Base-by-base conservation (phyloP, 1,140 invertebrate genomes). In the Phymastichus coffea region DNA sequence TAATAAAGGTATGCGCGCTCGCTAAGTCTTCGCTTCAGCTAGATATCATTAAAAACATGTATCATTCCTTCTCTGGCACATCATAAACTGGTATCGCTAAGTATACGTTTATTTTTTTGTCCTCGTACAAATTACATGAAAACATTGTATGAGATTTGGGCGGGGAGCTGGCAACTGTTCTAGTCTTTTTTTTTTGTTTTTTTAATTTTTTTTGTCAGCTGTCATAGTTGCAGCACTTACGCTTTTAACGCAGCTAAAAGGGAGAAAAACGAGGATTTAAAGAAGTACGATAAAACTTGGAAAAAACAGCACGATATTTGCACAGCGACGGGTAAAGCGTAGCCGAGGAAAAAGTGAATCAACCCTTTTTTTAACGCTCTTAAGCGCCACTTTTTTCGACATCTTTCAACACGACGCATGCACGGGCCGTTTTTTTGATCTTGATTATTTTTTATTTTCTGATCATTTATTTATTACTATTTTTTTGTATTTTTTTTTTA, bases 61-160 rank as follows among this genome's bases (percentile, higher is more conserved):
- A 79, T 79, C 76, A 75, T 77, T 76, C 73, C 72, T 76, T 76
- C 66, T 78, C 76, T 75, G 75, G 77, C 77, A 79, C 76, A 78
- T 79, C 78, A 77, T 79, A 79, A 76, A 79, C 77, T 76, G 74
- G 75, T 80, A 78, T 79, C 70, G 72, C 75, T 80, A 80, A 78
- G 72, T 76, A 79, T 77, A 79, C 67, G 69, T 76, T 77, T 78
- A 73, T 70, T 78, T 78, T 73, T 70, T 72, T 73, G 72, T 67
- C 49, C 58, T 61, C 51, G 53, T 54, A 60, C 71, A 75, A 78
- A 76, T 74, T 66, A 75, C 74, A 65, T 64, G 65, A 74, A 74
- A 73, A 54, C 65, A 54, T 54, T 44, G 57, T 44, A 41, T 60
- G 51, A 54, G 51, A 58, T 37, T 43, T 53, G 51, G 35, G 43